Base-by-base conservation (phyloP, 1,140 invertebrate genomes). In the Heliconius eleuchia region DNA sequence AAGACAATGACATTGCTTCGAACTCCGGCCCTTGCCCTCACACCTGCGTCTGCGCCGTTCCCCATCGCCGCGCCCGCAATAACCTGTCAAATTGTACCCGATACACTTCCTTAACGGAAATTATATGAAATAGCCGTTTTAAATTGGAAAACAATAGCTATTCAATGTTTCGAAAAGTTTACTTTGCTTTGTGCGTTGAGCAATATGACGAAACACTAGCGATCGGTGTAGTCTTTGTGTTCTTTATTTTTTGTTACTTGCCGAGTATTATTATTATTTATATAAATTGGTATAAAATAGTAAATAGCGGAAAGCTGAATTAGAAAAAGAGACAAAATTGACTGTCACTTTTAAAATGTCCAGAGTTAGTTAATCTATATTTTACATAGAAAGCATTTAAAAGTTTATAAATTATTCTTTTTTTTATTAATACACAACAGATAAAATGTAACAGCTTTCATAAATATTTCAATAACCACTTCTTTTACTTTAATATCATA, bases 1-100 rank as follows among this genome's bases (percentile, higher is more conserved):
- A 71, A 34, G 71, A 81, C 83, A 83, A 82, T 78, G 80, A 18
- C 46, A 76, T 72, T 72, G 11, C 60, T 18, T 66, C n/a, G 60
- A 66, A 66, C 60, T 66, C 74, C 76, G 78, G 74, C 79, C 76
- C 76, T 74, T 76, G 80, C 80, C 77, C 80, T 80, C 76, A 73
- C 79, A 82, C 81, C 82, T 79, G 80, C 82, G 74, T 80, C 74
- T 3, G 60, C 60, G 79, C 82, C 71, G 79, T 80, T 81, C 80
- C 86, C 74, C 81, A 27, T 37, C 73, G 76, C 80, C 55, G 78
- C 79, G n/a, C 55, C 37, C 42, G 76, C 79, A 18, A 27, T 76
- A 75, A 80, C 79, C 71, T 76, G 74, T 76, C n/a, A 73, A 55
- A 75, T 71, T 75, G 42, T 74, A 75, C 57, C 60, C 66, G 18